Conservation (phyloP, 2,797 vertebrate genomes). For the Distichodus sexfasciatus region DNA sequence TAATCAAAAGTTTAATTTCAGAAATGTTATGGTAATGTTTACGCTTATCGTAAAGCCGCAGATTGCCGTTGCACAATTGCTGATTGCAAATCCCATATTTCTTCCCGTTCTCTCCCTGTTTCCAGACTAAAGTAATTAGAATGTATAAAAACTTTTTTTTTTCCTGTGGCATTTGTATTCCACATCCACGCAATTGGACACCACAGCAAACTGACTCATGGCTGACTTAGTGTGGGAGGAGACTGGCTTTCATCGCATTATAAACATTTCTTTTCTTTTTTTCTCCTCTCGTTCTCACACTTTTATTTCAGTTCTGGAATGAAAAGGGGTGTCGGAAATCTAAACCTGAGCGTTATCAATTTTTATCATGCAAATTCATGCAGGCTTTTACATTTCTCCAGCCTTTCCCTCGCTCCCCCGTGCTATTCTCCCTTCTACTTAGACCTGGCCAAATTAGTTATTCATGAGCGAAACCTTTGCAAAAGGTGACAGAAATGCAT, state of each 20-base stretch:
- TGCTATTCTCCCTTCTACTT: slow-evolving; percentile 43
- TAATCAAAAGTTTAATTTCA: no score
- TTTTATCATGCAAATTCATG: slow-evolving; percentile 51
- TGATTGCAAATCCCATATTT: neutral
- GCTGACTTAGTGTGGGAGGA: slow-evolving; percentile 40
- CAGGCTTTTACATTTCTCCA: slow-evolving; percentile 57
- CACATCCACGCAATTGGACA: slow-evolving; percentile 20
- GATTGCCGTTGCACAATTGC: no score
- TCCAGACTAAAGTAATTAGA: slow-evolving; percentile 36
- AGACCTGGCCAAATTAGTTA: slow-evolving; percentile 51
- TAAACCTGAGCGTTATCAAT: slow-evolving; percentile 29
- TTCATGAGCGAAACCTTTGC: slow-evolving; percentile 60
- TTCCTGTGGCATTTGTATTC: slow-evolving; percentile 42
- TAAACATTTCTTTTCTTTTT: neutral
- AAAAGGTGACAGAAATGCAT: slow-evolving; percentile 64
- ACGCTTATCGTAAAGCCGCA: no score
- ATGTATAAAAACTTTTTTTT: slow-evolving; percentile 27
- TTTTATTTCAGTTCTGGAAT: slow-evolving; percentile 21
- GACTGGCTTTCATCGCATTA: slow-evolving; percentile 40
- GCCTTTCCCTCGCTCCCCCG: slow-evolving; percentile 42
- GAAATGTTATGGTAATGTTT: no score
- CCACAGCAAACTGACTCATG: slow-evolving; percentile 42
- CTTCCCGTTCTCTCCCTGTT: slow-evolving; percentile 7
- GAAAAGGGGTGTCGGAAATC: slow-evolving; percentile 25
- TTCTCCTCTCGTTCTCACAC: neutral